Conservation (phyloP, 1,140 invertebrate genomes). For the Centruroides vittatus region DNA sequence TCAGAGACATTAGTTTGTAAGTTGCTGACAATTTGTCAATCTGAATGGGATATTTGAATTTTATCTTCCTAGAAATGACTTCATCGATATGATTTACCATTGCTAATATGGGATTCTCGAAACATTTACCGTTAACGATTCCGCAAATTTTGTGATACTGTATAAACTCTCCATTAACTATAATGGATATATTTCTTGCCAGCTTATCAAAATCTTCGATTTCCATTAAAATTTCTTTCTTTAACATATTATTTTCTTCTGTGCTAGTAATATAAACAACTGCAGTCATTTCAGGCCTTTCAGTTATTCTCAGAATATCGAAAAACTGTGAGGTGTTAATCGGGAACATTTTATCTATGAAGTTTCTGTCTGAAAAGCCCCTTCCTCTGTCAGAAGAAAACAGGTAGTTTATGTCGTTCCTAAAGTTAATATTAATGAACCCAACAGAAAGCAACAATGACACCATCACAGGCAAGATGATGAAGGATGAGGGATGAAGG, state of each 20-base stretch:
- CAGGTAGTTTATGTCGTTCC: too few relatives aligned
- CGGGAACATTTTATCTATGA: too few relatives aligned
- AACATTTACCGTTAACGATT: slow-evolving; percentile 62
- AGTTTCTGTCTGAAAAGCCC: too few relatives aligned
- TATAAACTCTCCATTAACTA: slow-evolving; percentile 3
- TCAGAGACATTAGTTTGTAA: slow-evolving; percentile 64
- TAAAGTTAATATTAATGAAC: too few relatives aligned
- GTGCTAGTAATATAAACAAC: too few relatives aligned
- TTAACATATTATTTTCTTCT: slow-evolving; percentile 44
- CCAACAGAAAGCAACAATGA: too few relatives aligned
- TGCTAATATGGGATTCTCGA: slow-evolving; percentile 53
- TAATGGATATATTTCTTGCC: slow-evolving; percentile 55
- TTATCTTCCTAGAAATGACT: slow-evolving; percentile 56
- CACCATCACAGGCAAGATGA: too few relatives aligned
- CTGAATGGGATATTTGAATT: slow-evolving; percentile 66
- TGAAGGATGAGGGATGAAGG: too few relatives aligned
- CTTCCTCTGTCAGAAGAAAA: too few relatives aligned
- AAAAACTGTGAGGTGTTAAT: too few relatives aligned
- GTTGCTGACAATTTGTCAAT: slow-evolving; percentile 75
- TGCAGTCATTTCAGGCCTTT: too few relatives aligned
- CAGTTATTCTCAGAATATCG: too few relatives aligned
- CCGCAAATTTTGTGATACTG: slow-evolving; percentile 63
- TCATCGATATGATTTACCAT: slow-evolving; percentile 58
- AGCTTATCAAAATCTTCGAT: slow-evolving; percentile 53
- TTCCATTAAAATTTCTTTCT: slow-evolving; percentile 59